A percentile compares a stretch with the other conserved stretches of the same genome.
Conservation (phyloP, 2,888 invertebrate species). For the Thera obeliscata region DNA sequence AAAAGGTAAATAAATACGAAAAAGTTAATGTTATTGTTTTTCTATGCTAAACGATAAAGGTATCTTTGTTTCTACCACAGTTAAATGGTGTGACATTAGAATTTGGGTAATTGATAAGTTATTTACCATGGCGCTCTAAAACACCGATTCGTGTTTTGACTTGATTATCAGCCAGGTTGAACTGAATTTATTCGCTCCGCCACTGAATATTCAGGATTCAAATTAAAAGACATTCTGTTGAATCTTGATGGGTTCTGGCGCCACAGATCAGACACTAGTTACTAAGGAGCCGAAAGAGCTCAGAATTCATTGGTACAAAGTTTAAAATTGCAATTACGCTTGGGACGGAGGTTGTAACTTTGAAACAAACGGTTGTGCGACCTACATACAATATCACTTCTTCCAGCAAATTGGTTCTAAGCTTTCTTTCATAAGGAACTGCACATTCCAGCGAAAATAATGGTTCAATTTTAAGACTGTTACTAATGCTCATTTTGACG, state of each 20-base stretch:
- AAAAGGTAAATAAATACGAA: background rate
- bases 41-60: background rate
- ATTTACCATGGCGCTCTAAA: constrained; percentile 22
- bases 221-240: constrained; percentile 31
- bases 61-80: background rate
- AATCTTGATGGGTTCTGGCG: constrained; percentile 24
- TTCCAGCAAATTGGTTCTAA: constrained; percentile 19
- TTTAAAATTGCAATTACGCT: constrained; percentile 33
- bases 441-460: constrained; percentile 4
- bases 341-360: constrained; percentile 26
- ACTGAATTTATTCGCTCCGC: constrained; percentile 22
- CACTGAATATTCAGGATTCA: constrained; percentile 30
- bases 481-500: background rate
- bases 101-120: constrained; percentile 20
- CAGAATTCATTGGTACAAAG: constrained; percentile 31
- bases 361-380: constrained; percentile 28
- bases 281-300: constrained; percentile 13
- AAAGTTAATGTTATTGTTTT: background rate
- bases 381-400: constrained; percentile 24
- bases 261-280: constrained; percentile 19
- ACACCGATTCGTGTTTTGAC: constrained; percentile 20
- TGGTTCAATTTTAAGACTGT: background rate
- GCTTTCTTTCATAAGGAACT: constrained; percentile 4
- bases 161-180: constrained; percentile 20
- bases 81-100: constrained; percentile 1